phyloP scores from a whole-genome alignment of 2,797 vertebrate genomes.

The Enteromius viviparus region DNA sequence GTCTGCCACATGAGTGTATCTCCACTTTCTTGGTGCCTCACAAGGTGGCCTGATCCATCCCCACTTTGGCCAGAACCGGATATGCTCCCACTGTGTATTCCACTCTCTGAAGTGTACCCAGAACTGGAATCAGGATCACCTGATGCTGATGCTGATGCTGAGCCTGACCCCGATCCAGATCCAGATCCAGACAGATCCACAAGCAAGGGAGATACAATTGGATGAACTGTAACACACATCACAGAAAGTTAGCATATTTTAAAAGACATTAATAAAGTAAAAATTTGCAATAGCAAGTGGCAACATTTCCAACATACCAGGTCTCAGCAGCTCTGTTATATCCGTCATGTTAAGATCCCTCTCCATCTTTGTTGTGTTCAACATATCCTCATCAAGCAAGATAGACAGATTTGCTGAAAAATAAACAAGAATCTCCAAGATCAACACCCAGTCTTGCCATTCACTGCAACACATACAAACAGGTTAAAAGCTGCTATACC shows the following conservation, averaged over 20 bases:
- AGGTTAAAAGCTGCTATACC: constrained; percentile 69
- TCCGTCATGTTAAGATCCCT: constrained; percentile 41
- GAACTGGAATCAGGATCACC: constrained; percentile 54
- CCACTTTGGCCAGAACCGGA: constrained; percentile 59
- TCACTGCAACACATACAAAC: background rate
- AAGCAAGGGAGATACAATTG: constrained; percentile 68
- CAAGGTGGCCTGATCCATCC: constrained; percentile 47
- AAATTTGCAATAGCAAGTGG: background rate
- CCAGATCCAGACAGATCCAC: constrained; percentile 66
- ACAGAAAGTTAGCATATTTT: constrained; percentile 6
- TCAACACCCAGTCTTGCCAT: constrained; percentile 4
- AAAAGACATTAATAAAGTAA: background rate
- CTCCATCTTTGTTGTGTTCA: constrained; percentile 33
- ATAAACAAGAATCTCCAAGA: constrained; percentile 5
- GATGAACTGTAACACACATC: constrained; percentile 52
- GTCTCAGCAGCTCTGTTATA: constrained; percentile 38
- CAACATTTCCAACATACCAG: constrained; percentile 41
- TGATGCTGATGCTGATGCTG: constrained; percentile 55
- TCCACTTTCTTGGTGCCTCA: constrained; percentile 58
- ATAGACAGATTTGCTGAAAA: constrained; percentile 52
- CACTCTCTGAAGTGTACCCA: constrained; percentile 27
- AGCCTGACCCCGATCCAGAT: constrained; percentile 69
- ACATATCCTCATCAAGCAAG: constrained; percentile 17
- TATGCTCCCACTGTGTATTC: constrained; percentile 52
- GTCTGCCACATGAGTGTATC: constrained; percentile 61